Evolutionary conservation across 2,888 invertebrate species (phyloP).

Genomic region (Aspidapion aeneum): DNA sequence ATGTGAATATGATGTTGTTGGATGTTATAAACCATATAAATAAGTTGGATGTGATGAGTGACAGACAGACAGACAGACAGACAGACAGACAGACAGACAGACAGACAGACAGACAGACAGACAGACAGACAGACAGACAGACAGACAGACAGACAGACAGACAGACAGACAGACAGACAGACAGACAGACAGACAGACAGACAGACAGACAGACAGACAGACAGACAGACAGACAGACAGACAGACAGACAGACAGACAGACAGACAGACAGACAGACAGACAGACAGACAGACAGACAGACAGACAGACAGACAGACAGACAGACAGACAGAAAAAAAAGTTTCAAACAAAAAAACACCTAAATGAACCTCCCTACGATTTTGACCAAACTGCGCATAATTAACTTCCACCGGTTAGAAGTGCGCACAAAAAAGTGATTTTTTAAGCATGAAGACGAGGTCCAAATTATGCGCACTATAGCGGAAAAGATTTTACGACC

Average conservation of each 20-base stretch:
- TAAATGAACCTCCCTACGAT: too few relatives aligned
- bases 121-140: slow-evolving; percentile 18
- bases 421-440: too few relatives aligned
- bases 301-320: slow-evolving; percentile 16
- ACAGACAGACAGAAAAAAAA: too few relatives aligned
- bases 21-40: too few relatives aligned
- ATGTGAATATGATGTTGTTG: too few relatives aligned
- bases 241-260: slow-evolving; percentile 17
- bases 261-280: slow-evolving; percentile 10
- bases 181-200: slow-evolving; percentile 18
- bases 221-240: slow-evolving; percentile 17
- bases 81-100: slow-evolving; percentile 17
- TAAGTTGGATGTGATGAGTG: too few relatives aligned
- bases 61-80: slow-evolving; percentile 18
- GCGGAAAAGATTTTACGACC: too few relatives aligned
- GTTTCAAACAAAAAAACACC: too few relatives aligned
- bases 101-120: slow-evolving; percentile 15
- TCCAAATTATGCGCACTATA: too few relatives aligned
- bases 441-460: too few relatives aligned
- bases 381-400: too few relatives aligned
- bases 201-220: slow-evolving; percentile 19
- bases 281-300: slow-evolving; percentile 15
- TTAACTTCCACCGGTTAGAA: too few relatives aligned
- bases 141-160: slow-evolving; percentile 17
- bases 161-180: slow-evolving; percentile 15